Evolutionary conservation across 2,113 vertebrate species (phyloP).

Genomic region (Xyliphius kryptos): DNA sequence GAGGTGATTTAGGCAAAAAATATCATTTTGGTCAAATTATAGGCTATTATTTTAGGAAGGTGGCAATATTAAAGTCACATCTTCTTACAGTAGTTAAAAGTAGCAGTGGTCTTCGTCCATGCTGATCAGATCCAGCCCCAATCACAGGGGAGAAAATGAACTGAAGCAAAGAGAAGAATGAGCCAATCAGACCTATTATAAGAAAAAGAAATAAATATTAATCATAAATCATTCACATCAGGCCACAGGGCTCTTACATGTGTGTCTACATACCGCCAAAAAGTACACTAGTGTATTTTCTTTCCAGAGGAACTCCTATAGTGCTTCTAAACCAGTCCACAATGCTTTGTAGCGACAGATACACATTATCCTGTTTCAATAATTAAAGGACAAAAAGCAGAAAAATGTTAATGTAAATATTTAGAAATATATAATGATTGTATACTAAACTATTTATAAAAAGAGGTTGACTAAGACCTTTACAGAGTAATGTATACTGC

Average conservation of each 20-base stretch:
- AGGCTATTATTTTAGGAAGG: too few relatives aligned
- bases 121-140: constrained; percentile 78
- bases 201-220: background rate
- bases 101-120: constrained; percentile 79
- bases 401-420: too few relatives aligned
- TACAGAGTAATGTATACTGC: too few relatives aligned
- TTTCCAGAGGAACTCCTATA: constrained; percentile 79
- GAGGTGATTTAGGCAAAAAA: too few relatives aligned
- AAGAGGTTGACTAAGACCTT: too few relatives aligned
- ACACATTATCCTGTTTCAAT: constrained; percentile 71
- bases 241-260: too few relatives aligned
- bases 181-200: constrained; percentile 82
- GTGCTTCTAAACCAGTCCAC: constrained; percentile 80
- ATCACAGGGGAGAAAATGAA: constrained; percentile 82
- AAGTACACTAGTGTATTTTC: constrained; percentile 86
- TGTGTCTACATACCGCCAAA: constrained; percentile 81
- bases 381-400: constrained; percentile 10
- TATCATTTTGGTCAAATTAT: too few relatives aligned
- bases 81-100: constrained; percentile 77
- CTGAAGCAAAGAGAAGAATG: constrained; percentile 86
- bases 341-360: constrained; percentile 74
- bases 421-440: too few relatives aligned
- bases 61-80: background rate
- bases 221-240: background rate
- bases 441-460: too few relatives aligned